Percentiles rank a stretch among this genome's conserved stretches.
phyloP scores from a whole-genome alignment of 2,113 vertebrate species.

The Labrus mixtus region DNA sequence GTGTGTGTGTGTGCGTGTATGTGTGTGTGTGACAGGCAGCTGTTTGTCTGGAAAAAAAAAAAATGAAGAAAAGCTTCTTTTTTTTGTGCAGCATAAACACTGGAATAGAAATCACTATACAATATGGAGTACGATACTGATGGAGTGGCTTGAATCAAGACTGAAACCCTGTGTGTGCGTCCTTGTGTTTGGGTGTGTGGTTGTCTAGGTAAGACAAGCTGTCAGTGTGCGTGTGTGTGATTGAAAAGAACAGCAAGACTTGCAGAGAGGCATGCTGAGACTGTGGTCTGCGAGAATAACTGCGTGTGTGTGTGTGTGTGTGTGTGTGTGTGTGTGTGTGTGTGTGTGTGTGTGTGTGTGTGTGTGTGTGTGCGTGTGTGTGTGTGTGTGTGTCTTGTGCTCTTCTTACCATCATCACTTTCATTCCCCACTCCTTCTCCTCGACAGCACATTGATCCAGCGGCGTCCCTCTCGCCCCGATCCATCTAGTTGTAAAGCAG shows the following conservation, averaged over 20 bases:
- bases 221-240: slow-evolving; percentile 41
- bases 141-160: slow-evolving; percentile 61
- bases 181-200: slow-evolving; percentile 11
- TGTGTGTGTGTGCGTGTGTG: slow-evolving; percentile 7
- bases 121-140: too few relatives aligned
- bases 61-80: slow-evolving; percentile 34
- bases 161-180: slow-evolving; percentile 25
- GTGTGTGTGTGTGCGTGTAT: slow-evolving; percentile 3
- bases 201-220: slow-evolving; percentile 42
- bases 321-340: slow-evolving; percentile 20
- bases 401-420: slow-evolving; percentile 51
- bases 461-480: slow-evolving; percentile 23
- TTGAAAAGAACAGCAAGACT: slow-evolving; percentile 58
- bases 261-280: slow-evolving; percentile 41
- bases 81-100: slow-evolving; percentile 54
- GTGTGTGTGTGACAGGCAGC: slow-evolving; percentile 53
- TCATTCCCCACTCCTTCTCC: slow-evolving; percentile 43
- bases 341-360: slow-evolving; percentile 1
- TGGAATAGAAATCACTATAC: slow-evolving; percentile 57
- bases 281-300: slow-evolving; percentile 19
- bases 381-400: slow-evolving; percentile 13
- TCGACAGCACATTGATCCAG: slow-evolving; percentile 51
- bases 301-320: slow-evolving; percentile 17
- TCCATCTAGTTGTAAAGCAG: slow-evolving; percentile 53
- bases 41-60: slow-evolving; percentile 67